A percentile compares a stretch with the other conserved stretches of the same genome.
phyloP scores from a whole-genome alignment of 2,888 invertebrate species.

The Trachelus troglodyta region DNA sequence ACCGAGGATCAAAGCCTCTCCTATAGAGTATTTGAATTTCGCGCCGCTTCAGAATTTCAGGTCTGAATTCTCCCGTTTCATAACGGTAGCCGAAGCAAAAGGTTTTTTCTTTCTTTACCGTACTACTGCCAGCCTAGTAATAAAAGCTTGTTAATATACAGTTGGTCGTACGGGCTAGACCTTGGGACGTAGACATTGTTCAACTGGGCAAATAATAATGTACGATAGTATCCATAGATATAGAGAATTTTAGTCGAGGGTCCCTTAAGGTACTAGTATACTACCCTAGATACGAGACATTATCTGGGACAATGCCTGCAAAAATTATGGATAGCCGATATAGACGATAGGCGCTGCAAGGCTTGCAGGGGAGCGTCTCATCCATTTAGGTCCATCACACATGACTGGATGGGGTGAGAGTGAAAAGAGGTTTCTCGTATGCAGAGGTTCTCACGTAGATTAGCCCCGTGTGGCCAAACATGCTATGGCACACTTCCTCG shows the following conservation, averaged over 20 bases:
- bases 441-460: conserved; percentile 64
- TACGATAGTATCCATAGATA: neutral
- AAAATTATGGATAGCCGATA: conserved; percentile 64
- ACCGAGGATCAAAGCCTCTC: neutral
- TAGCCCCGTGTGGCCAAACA: conserved; percentile 29
- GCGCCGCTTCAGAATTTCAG: neutral
- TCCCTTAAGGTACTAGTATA: neutral
- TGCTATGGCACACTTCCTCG: neutral
- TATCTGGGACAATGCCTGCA: conserved; percentile 32
- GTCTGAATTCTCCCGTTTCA: neutral
- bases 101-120: neutral
- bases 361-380: conserved; percentile 61
- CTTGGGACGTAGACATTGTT: neutral
- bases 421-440: conserved; percentile 62
- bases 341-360: conserved; percentile 51
- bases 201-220: neutral
- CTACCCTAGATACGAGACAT: neutral
- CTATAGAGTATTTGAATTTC: neutral
- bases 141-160: neutral
- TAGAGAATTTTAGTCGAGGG: neutral
- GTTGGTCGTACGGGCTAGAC: neutral
- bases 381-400: conserved; percentile 67
- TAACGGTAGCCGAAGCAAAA: neutral
- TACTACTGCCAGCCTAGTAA: neutral
- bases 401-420: conserved; percentile 65